Conservation (phyloP, 2,113 vertebrate species). For the human region DNA sequence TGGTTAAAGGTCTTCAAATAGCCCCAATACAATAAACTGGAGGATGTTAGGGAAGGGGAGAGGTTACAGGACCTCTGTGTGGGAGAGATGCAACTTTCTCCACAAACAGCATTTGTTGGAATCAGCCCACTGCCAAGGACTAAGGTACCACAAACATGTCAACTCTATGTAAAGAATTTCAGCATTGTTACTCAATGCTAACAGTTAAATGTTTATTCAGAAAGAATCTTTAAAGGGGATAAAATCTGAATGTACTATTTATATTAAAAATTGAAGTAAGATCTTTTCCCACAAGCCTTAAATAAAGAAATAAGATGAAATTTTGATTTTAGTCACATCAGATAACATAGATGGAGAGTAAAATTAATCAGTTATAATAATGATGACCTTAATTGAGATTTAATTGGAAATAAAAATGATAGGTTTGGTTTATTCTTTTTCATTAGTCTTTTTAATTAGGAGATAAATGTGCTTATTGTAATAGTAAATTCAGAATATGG, state of each 20-base stretch:
- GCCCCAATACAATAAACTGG: neutral
- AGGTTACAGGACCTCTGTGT: too few species aligned
- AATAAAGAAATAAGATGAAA: constrained; percentile 4
- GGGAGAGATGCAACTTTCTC: neutral
- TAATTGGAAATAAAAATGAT: constrained; percentile 5
- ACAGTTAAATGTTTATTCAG: neutral
- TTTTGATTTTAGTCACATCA: neutral
- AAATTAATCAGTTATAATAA: neutral
- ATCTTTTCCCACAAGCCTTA: neutral
- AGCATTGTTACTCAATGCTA: neutral
- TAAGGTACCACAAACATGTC: neutral
- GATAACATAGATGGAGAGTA: neutral
- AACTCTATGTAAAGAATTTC: neutral
- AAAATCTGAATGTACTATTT: neutral
- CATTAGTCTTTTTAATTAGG: constrained; percentile 33
- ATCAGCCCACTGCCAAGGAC: neutral
- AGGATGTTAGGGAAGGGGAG: neutral
- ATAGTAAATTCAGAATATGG: neutral
- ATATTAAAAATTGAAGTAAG: constrained; percentile 9
- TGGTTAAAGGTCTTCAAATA: neutral
- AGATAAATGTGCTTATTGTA: neutral
- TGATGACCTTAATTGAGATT: neutral
- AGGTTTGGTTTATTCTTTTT: constrained; percentile 22
- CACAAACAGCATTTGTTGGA: neutral
- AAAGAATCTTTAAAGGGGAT: constrained; percentile 18